A percentile compares a stretch with the other conserved stretches of the same genome.
These are phyloP conservation scores for Sepiola atlantica DNA, from an alignment of 2,888 invertebrate species.

Conservation along the genomic window DNA sequence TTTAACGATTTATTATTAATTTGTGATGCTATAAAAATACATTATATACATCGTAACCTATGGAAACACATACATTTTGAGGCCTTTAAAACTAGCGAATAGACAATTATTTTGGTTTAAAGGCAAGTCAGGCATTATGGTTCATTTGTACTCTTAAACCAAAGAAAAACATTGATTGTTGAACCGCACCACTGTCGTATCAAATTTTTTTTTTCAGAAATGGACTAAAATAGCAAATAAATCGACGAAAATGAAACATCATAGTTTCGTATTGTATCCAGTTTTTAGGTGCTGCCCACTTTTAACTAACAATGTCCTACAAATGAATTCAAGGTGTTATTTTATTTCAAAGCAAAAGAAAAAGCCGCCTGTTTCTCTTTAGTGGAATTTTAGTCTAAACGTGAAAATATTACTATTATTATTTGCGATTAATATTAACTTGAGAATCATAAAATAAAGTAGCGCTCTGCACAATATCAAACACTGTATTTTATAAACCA, in stretches of 20 bases:
- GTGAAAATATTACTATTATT: neutral
- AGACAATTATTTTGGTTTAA: no score
- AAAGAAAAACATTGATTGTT: no score
- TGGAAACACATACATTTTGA: no score
- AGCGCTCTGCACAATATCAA: neutral
- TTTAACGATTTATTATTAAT: no score
- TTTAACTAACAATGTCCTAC: neutral
- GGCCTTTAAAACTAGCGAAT: no score
- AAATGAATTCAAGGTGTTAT: constrained; percentile 19
- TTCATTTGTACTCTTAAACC: no score
- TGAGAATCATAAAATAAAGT: neutral
- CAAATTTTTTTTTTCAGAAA: neutral
- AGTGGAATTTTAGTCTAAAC: neutral
- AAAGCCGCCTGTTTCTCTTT: neutral
- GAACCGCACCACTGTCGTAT: no score
- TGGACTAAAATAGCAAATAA: neutral
- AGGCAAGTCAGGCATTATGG: no score
- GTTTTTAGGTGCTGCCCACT: neutral
- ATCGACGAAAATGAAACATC: neutral
- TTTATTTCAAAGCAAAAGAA: neutral
- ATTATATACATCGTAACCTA: no score
- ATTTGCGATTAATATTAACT: neutral
- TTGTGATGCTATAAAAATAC: no score
- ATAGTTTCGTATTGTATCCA: neutral
- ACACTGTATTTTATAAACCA: neutral